Conservation (phyloP, 2,113 vertebrate genomes). For the Ceuthmochares aereus region DNA sequence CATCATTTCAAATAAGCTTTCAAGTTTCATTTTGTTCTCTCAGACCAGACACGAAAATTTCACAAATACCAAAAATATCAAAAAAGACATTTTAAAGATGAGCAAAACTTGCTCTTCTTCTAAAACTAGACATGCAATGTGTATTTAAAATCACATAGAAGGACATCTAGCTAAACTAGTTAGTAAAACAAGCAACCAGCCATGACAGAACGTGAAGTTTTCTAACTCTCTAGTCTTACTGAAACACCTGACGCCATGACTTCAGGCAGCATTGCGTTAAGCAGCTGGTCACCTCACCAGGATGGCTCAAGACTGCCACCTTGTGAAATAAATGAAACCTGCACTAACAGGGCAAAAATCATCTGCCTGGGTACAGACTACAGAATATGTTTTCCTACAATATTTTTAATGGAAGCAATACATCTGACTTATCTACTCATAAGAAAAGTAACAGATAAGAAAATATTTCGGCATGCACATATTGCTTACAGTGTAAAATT, state of each 20-base stretch:
- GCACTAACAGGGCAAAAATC: not conserved
- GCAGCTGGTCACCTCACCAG: not conserved
- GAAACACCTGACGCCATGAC: not conserved
- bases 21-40: not conserved
- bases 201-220: not conserved
- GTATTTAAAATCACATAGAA: not conserved
- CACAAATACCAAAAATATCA: not conserved
- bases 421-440: not conserved
- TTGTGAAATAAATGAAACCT: not conserved
- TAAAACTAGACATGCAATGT: not conserved
- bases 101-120: not conserved
- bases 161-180: not conserved
- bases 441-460: not conserved
- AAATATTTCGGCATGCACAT: not conserved
- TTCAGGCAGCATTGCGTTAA: not conserved
- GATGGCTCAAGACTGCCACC: slow-evolving; percentile 61
- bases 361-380: not conserved
- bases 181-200: not conserved
- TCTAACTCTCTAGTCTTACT: not conserved
- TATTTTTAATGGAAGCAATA: not conserved
- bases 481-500: not conserved
- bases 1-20: not conserved
- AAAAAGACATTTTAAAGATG: not conserved
- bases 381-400: not conserved
- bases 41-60: not conserved